Base-by-base conservation (phyloP, 2,113 vertebrate species). In the Dermatemys mawii region DNA sequence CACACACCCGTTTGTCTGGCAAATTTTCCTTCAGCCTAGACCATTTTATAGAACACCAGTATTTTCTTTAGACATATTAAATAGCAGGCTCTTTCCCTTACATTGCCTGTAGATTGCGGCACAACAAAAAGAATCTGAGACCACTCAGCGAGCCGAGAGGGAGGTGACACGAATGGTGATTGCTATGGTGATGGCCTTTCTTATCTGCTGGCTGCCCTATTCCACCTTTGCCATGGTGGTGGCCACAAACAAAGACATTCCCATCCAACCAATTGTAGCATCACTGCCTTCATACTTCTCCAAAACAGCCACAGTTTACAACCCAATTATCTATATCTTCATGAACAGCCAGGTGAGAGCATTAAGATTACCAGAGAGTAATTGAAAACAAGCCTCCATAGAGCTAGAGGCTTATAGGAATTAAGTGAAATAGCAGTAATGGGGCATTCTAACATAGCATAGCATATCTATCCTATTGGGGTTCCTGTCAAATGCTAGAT, bases 281-380 rank as follows among this genome's bases (percentile, higher is more conserved):
- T 97, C 97, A 54, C 93, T 98, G 95, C 97, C 97, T 26, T 97
- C 97, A 75, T 98, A 98, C 90, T 98, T 98, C 95, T 98, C 97
- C 93, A 98, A 97, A 96, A 98, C 97, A 0, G 97, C 97, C 92
- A 98, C 96, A 0, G 88, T 98, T 46, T 98, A 98, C 95, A 98
- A 97, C 27, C 97, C 98, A 3, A 78, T 98, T 90, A 97, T 98
- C 85, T 98, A 98, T 0, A 90, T 97, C 93, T 98, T 98, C 96
- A 98, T 98, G 97, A 98, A 98, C 91, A 98, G 97, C 32, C 97
- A 98, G 97, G 98, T 97, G 89, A 93, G 44, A 6, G 24, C 16
- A 21, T 44, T 16, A 27, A 57, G 22, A 70, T 49, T 5, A 0
- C 8, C 2, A 50, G 41, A 9, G 5, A 67, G 14, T 12, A 54